These are phyloP conservation scores for Conus betulinus DNA, from an alignment of 1,140 invertebrate species.

Conservation along the genomic window DNA sequence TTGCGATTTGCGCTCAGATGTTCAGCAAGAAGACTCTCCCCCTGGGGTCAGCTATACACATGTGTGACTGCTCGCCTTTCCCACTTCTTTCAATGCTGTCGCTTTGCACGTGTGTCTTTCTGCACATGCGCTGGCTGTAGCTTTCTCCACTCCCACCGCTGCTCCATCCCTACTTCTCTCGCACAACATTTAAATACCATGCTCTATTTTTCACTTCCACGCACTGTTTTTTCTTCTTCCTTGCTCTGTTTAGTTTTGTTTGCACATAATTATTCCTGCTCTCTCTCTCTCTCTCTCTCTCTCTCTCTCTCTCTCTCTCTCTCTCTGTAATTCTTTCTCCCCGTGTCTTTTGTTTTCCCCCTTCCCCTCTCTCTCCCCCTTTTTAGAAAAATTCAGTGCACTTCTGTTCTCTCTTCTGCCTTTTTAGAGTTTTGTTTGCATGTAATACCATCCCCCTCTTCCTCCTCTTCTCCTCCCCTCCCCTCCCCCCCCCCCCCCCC, in stretches of 20 bases:
- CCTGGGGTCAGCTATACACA: too few species aligned
- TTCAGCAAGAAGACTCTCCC: too few species aligned
- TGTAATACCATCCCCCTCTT: too few species aligned
- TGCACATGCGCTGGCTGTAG: not conserved
- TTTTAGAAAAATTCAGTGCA: not conserved
- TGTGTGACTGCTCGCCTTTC: too few species aligned
- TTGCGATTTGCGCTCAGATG: too few species aligned
- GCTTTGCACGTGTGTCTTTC: not conserved
- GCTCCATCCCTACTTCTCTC: too few species aligned
- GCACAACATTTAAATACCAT: too few species aligned
- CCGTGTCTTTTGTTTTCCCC: not conserved
- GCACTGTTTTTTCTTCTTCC: not conserved
- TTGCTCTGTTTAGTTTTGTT: not conserved
- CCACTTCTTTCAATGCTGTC: too few species aligned
- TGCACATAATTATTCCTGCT: not conserved
- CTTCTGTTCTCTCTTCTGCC: not conserved
- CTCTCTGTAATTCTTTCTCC: not conserved
- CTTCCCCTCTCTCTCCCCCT: too few species aligned
- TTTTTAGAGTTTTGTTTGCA: not conserved
- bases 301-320: not conserved
- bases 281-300: conserved; percentile 17
- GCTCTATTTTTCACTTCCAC: not conserved
- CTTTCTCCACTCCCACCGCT: too few species aligned
- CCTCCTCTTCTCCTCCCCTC: too few species aligned
- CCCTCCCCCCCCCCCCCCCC: too few species aligned